Conservation (phyloP, 2,113 vertebrate genomes). For the Fulmarus glacialis region DNA sequence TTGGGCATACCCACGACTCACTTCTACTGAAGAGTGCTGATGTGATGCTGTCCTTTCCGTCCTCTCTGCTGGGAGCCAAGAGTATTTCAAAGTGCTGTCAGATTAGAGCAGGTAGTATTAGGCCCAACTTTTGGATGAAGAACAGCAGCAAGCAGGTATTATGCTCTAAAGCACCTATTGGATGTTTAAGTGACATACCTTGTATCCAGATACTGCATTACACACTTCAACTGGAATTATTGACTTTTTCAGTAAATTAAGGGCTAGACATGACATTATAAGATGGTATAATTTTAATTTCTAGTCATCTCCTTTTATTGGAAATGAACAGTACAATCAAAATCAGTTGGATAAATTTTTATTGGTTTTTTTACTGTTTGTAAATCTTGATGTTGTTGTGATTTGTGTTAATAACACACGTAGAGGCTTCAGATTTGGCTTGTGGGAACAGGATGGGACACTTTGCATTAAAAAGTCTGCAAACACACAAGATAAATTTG, state of each 20-base stretch:
- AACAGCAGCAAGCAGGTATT: not conserved
- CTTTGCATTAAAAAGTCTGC: not conserved
- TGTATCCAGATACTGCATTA: accelerated
- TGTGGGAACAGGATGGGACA: not conserved
- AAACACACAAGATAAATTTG: not conserved
- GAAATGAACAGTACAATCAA: not conserved
- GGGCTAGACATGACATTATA: not conserved
- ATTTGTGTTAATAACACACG: not conserved
- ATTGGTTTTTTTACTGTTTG: not conserved
- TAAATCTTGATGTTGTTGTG: not conserved
- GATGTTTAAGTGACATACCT: not conserved
- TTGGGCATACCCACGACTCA: accelerated
- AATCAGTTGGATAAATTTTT: not conserved
- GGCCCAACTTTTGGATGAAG: not conserved
- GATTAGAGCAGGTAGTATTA: not conserved
- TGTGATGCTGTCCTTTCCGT: accelerated
- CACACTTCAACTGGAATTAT: not conserved
- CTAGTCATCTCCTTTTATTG: not conserved
- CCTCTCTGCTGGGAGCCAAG: not conserved
- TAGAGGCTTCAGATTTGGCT: not conserved
- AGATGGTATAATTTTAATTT: not conserved
- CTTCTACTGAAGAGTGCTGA: not conserved
- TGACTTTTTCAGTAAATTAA: not conserved
- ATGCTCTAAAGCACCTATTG: not conserved
- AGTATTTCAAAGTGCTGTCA: not conserved